Evolutionary conservation across 2,797 vertebrate species (phyloP).

Genomic region (Pitangus sulphuratus): DNA sequence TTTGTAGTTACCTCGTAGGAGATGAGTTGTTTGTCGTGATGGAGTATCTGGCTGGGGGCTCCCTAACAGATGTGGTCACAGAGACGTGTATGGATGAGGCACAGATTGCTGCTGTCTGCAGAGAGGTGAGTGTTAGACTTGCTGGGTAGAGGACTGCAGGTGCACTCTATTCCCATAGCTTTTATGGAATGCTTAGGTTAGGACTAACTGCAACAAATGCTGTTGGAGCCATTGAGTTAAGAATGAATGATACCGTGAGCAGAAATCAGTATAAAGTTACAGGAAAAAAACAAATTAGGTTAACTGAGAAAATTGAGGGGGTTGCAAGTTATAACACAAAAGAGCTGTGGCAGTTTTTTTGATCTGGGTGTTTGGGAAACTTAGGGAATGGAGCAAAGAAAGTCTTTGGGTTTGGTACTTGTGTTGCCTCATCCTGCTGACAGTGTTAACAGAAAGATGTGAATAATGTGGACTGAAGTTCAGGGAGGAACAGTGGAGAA

Average conservation of each 20-base stretch:
- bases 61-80: conserved; percentile 96
- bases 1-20: conserved; percentile 86
- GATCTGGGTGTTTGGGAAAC: neutral
- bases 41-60: conserved; percentile 97
- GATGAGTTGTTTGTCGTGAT: conserved; percentile 98
- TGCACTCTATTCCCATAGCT: fast-evolving
- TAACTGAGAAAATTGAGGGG: neutral
- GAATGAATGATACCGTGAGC: neutral
- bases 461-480: neutral
- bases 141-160: neutral
- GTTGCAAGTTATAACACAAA: neutral
- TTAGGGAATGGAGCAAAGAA: neutral
- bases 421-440: neutral
- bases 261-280: neutral
- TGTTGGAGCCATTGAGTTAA: neutral
- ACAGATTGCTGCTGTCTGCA: conserved; percentile 96
- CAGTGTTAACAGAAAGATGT: neutral
- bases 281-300: neutral
- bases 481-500: neutral
- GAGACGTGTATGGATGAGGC: conserved; percentile 99
- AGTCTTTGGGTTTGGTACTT: neutral
- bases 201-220: neutral
- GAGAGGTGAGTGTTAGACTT: conserved; percentile 83
- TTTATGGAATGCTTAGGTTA: neutral
- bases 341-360: neutral